Percentiles rank a stretch among this genome's conserved stretches.
Conservation (phyloP, 2,113 vertebrate species). For the Podarcis raffonei region DNA sequence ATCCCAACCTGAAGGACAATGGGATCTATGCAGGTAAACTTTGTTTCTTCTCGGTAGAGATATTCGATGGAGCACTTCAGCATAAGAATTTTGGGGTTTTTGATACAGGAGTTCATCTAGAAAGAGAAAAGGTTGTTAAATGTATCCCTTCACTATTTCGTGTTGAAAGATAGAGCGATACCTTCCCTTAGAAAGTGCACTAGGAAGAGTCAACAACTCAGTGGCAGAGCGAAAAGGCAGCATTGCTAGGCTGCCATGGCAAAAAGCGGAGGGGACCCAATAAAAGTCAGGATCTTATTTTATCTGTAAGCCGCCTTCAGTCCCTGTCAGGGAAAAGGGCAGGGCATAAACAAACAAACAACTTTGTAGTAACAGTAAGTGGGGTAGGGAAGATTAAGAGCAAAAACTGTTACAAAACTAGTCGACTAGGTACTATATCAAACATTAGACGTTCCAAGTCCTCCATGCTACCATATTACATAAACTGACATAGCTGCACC, state of each 20-base stretch:
- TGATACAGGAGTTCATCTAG: constrained; percentile 96
- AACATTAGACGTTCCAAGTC: not conserved
- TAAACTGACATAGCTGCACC: not conserved
- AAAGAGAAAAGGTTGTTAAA: constrained; percentile 39
- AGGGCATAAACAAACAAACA: too few species aligned
- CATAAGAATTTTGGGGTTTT: constrained; percentile 95
- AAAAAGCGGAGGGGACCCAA: not conserved
- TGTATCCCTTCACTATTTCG: not conserved
- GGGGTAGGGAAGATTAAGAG: not conserved
- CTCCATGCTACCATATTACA: not conserved
- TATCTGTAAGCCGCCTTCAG: too few species aligned
- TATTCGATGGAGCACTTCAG: constrained; percentile 98
- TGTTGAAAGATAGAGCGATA: not conserved
- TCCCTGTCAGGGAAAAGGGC: too few species aligned
- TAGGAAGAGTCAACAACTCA: not conserved
- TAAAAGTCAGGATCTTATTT: not conserved
- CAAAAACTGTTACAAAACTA: not conserved
- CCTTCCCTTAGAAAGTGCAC: not conserved
- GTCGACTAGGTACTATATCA: not conserved
- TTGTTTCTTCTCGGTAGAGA: constrained; percentile 96
- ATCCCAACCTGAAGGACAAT: constrained; percentile 93
- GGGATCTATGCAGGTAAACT: constrained; percentile 97
- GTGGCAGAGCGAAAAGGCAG: not conserved
- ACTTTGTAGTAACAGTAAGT: too few species aligned
- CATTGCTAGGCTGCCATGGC: not conserved